Evolutionary conservation across 1,140 invertebrate species (phyloP), one percentile per base, ranked within the genome.

Genomic region (Platyscapa corneri): DNA sequence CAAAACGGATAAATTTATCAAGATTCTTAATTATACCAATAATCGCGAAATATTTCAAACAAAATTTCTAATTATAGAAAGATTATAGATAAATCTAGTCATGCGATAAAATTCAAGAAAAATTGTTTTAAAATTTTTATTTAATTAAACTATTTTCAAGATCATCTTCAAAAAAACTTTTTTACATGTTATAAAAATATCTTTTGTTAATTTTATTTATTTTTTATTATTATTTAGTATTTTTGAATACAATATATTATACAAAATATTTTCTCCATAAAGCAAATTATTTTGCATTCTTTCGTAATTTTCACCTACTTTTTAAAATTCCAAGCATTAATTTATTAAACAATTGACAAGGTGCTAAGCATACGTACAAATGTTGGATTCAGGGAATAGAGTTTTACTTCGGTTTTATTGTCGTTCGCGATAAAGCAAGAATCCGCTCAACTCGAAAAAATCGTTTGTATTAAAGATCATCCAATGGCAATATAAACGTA

Each of bases 381-480:
- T 89, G 86, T 87, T 87, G 78, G 89, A 89, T 91, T 91, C 90
- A 91, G 90, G 90, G 89, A 90, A 82, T 80, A 89, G 34, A 88
- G 18, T 23, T 39, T 65, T 70, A 72, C 32, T 67, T 83, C 3
- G 30, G 23, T 83, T 46, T 67, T 49, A 27, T 56, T 53, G 12
- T 18, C 18, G n/a, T 53, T 42, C 30, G 42, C n/a, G 16, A 37
- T 12, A 23, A 30, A 46, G 18, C 18, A 81, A 8, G 14, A 60
- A 49, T 72, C 3, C 42, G 37, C 70, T 81, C 34, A 18, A 18
- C 12, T 81, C 16, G 5, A 76, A 76, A 76, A 39, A 42, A 56
- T 39, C 49, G 34, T 60, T 30, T 74, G 30, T 7, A 53, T 16
- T 18, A 82, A 34, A 72, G 30, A 67, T 23, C 67, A 82, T 37